Conservation (phyloP, 2,888 invertebrate genomes). For the Oasisia sp. region DNA sequence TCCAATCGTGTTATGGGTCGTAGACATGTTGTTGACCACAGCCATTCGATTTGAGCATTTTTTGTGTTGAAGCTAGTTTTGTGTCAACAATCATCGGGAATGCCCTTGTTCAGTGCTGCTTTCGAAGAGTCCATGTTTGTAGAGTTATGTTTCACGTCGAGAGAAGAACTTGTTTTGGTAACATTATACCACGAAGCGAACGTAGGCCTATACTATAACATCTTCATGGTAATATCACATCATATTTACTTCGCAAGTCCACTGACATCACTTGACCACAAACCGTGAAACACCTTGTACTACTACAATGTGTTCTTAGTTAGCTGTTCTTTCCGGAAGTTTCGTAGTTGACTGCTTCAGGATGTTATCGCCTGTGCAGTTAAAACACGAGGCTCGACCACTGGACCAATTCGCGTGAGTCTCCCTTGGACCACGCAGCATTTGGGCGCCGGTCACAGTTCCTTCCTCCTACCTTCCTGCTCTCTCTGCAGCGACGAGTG, state of each 20-base stretch:
- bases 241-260: no score
- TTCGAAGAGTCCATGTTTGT: background rate
- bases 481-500: background rate
- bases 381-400: background rate
- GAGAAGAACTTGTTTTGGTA: background rate
- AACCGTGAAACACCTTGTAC: no score
- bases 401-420: background rate
- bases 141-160: background rate
- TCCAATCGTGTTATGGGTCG: no score
- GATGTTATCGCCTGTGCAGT: background rate
- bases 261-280: no score
- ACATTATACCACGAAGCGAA: background rate
- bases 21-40: no score
- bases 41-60: no score
- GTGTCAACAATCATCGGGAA: no score
- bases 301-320: no score
- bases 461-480: background rate
- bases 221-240: no score
- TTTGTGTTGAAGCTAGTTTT: no score
- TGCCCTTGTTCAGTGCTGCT: no score
- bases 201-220: background rate
- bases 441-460: background rate
- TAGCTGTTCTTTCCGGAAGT: background rate
- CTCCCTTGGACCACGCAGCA: no score
- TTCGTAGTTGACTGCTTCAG: background rate